Evolutionary conservation across 2,888 invertebrate genomes (phyloP).

Genomic region (Drepanosiphum platanoidis): DNA sequence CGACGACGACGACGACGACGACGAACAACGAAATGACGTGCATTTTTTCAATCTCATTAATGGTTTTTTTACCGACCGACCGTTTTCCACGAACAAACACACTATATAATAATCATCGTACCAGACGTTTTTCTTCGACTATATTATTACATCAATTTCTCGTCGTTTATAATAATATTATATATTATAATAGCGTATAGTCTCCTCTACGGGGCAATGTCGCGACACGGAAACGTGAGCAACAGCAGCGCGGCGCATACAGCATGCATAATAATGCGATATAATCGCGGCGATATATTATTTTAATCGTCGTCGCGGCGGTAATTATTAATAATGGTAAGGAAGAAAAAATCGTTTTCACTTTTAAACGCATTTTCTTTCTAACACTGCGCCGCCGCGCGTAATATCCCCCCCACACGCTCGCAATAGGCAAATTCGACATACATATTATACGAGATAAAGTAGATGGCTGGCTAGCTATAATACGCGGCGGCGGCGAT

Average conservation of each 20-base stretch:
- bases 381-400: neutral
- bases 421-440: no score
- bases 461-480: no score
- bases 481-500: no score
- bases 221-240: conserved; percentile 31
- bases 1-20: neutral
- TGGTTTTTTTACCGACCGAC: conserved; percentile 10
- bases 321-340: neutral
- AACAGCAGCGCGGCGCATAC: neutral
- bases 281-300: neutral
- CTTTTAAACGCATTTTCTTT: conserved; percentile 16
- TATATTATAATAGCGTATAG: no score
- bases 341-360: conserved; percentile 5
- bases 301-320: neutral
- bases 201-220: neutral
- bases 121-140: neutral
- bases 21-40: conserved; percentile 24
- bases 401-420: neutral
- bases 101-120: neutral
- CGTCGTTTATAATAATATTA: neutral
- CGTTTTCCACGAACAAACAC: conserved; percentile 15
- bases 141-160: conserved; percentile 2
- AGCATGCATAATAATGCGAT: no score
- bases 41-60: conserved; percentile 21
- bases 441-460: no score